phyloP scores from a whole-genome alignment of 2,888 invertebrate species.

The Heterodera filipjevi region DNA sequence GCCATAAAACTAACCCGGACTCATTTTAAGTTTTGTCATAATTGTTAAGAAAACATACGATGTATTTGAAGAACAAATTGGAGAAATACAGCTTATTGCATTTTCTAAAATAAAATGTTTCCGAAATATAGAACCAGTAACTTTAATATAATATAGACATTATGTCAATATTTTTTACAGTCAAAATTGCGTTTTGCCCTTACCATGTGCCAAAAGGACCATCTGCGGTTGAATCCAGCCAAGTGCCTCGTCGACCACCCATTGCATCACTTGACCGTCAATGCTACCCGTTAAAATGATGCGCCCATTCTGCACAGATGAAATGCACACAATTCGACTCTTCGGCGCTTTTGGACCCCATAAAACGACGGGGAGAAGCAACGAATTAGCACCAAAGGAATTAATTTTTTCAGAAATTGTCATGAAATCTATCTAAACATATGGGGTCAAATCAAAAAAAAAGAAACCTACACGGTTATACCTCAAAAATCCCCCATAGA shows the following conservation, averaged over 20 bases:
- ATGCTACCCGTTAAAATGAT: slow-evolving; percentile 85
- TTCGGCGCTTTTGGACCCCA: slow-evolving; percentile 97
- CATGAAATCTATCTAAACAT: background rate
- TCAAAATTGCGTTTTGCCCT: background rate
- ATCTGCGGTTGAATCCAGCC: slow-evolving; percentile 75
- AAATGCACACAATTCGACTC: slow-evolving; percentile 91
- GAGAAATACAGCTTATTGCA: slow-evolving; percentile 80
- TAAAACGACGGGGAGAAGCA: slow-evolving; percentile 87
- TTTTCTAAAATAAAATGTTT: slow-evolving; percentile 70
- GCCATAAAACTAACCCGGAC: no score
- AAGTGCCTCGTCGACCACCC: slow-evolving; percentile 74
- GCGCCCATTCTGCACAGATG: slow-evolving; percentile 86
- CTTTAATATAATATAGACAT: background rate
- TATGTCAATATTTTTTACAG: background rate
- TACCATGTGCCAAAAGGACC: slow-evolving; percentile 84
- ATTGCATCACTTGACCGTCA: slow-evolving; percentile 95
- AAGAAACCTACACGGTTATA: no score
- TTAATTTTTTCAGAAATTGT: slow-evolving; percentile 24
- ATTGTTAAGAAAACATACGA: slow-evolving; percentile 77
- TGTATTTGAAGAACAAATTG: slow-evolving; percentile 76
- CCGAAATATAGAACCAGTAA: background rate
- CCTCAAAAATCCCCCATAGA: no score
- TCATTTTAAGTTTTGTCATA: no score
- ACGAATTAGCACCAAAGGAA: slow-evolving; percentile 69
- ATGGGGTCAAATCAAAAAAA: background rate